These are phyloP conservation scores for Colletes gigas DNA, from an alignment of 1,140 invertebrate genomes.

Conservation along the genomic window DNA sequence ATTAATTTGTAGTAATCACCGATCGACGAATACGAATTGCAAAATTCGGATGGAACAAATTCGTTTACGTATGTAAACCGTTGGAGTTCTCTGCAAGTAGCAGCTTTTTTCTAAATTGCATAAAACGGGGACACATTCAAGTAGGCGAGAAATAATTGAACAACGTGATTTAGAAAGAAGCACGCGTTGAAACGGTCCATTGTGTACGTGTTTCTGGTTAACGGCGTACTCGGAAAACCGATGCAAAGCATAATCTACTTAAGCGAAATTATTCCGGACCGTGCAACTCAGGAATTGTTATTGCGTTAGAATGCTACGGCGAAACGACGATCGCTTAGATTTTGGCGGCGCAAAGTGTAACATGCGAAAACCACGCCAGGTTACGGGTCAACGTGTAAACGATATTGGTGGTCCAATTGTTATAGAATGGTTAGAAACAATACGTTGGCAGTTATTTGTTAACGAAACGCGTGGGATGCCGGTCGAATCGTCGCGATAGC, in stretches of 20 bases:
- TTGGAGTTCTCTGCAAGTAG: too few species aligned
- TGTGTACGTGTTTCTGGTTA: conserved; percentile 12
- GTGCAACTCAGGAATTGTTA: conserved; percentile 28
- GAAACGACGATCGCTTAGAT: not conserved
- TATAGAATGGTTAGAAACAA: too few species aligned
- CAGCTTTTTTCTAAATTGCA: not conserved
- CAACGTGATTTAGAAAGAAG: conserved; percentile 13
- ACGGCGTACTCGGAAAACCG: conserved; percentile 11
- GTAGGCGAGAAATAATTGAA: not conserved
- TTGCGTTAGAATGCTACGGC: not conserved
- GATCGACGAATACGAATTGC: not conserved
- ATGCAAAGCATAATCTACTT: conserved; percentile 23
- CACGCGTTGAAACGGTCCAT: not conserved
- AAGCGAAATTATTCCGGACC: conserved; percentile 33
- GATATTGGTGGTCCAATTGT: too few species aligned
- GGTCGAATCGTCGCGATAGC: too few species aligned
- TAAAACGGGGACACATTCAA: not conserved
- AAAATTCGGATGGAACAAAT: not conserved
- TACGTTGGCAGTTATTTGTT: too few species aligned
- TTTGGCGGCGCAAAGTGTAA: not conserved
- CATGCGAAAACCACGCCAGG: not conserved
- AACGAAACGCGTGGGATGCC: too few species aligned
- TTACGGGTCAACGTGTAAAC: not conserved
- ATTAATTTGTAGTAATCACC: not conserved
- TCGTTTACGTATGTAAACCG: too few species aligned